Evolutionary conservation across 2,888 invertebrate genomes (phyloP).

Genomic region (Abrostola triplasia): DNA sequence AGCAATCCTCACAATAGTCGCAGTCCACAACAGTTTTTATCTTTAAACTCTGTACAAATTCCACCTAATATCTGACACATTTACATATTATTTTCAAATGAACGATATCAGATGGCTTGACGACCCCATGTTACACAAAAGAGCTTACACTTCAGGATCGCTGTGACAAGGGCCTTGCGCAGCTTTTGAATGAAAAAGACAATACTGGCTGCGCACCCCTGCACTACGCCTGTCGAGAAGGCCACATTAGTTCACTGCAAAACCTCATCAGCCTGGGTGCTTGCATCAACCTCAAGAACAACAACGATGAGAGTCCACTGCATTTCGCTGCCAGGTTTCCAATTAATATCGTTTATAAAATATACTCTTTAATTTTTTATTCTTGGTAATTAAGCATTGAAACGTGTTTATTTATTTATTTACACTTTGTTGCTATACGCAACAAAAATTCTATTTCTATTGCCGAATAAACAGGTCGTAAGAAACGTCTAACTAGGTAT

Average conservation of each 20-base stretch:
- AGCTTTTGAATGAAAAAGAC: slow-evolving; percentile 94
- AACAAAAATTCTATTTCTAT: too few relatives aligned
- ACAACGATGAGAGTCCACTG: slow-evolving; percentile 95
- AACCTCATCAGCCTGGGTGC: slow-evolving; percentile 94
- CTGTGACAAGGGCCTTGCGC: slow-evolving; percentile 76
- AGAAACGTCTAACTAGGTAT: too few relatives aligned
- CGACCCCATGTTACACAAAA: slow-evolving; percentile 28
- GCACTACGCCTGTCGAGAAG: slow-evolving; percentile 96
- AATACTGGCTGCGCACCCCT: slow-evolving; percentile 94
- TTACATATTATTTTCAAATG: too few relatives aligned
- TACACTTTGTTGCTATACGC: too few relatives aligned
- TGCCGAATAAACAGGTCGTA: too few relatives aligned
- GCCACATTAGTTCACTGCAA: slow-evolving; percentile 93
- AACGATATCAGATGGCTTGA: slow-evolving; percentile 13
- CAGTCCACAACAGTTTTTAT: too few relatives aligned
- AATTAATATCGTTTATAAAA: too few relatives aligned
- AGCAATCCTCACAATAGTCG: too few relatives aligned
- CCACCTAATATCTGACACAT: too few relatives aligned
- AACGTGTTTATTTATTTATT: too few relatives aligned
- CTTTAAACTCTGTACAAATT: too few relatives aligned
- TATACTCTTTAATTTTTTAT: background rate
- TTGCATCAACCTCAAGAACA: slow-evolving; percentile 94
- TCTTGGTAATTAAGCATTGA: background rate
- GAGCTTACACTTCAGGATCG: slow-evolving; percentile 68
- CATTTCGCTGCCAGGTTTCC: slow-evolving; percentile 96